Percentiles rank a stretch among this genome's conserved stretches.
Evolutionary conservation across 2,888 invertebrate species (phyloP).

Genomic region (Noctua janthe): DNA sequence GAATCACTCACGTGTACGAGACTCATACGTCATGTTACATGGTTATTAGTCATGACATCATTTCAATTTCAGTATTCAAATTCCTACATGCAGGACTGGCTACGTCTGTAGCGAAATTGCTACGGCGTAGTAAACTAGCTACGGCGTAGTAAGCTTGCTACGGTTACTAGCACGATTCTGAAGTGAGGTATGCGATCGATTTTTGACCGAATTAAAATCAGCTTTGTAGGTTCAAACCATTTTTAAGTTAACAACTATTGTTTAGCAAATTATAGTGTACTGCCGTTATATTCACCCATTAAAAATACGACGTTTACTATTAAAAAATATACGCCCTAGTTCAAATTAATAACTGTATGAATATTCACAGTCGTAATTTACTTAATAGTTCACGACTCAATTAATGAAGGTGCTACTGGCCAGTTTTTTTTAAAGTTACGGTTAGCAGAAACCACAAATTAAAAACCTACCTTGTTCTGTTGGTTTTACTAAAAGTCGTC

Average conservation of each 20-base stretch:
- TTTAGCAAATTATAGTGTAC: background rate
- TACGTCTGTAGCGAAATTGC: conserved; percentile 41
- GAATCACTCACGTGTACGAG: conserved; percentile 14
- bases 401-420: background rate
- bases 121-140: conserved; percentile 34
- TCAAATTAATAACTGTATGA: conserved; percentile 7
- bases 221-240: background rate
- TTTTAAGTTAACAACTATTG: background rate
- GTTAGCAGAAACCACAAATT: background rate
- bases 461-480: background rate
- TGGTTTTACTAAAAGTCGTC: background rate
- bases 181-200: conserved; percentile 26
- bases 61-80: conserved; percentile 60
- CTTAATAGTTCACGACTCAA: background rate
- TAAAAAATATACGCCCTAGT: background rate
- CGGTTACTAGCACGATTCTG: conserved; percentile 32
- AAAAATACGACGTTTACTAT: background rate
- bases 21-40: conserved; percentile 3
- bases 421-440: background rate
- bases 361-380: conserved; percentile 9
- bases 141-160: conserved; percentile 41
- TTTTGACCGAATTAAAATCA: conserved; percentile 26
- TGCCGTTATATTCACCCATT: background rate
- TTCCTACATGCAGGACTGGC: conserved; percentile 32
- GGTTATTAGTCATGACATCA: conserved; percentile 44